Evolutionary conservation across 2,113 vertebrate genomes (phyloP).

Genomic region (Astur gentilis): DNA sequence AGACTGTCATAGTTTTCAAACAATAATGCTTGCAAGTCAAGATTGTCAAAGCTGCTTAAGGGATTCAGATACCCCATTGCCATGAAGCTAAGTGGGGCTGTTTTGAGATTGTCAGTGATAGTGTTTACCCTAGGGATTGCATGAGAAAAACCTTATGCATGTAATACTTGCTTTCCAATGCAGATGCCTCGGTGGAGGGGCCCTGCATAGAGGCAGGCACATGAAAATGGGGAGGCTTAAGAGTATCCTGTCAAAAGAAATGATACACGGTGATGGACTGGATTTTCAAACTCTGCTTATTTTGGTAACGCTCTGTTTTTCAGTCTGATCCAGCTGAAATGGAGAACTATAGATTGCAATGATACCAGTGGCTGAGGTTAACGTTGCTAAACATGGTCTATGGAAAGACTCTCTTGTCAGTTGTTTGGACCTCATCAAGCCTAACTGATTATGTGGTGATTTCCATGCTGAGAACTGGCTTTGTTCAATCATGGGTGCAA

Average conservation of each 20-base stretch:
- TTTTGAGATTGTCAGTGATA: neutral
- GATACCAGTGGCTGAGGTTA: neutral
- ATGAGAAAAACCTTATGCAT: neutral
- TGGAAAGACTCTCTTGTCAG: neutral
- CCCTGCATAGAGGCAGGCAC: neutral
- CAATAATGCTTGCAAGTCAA: neutral
- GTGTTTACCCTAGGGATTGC: neutral
- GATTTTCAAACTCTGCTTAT: neutral
- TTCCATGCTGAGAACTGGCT: neutral
- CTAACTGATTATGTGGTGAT: neutral
- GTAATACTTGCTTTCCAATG: neutral
- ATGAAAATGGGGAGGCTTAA: neutral
- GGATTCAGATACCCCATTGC: neutral
- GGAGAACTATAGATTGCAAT: neutral
- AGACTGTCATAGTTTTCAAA: slow-evolving; percentile 45
- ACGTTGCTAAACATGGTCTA: neutral
- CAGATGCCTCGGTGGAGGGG: neutral
- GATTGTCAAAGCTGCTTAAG: slow-evolving; percentile 14
- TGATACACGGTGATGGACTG: neutral
- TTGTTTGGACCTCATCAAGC: neutral
- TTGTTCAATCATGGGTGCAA: neutral
- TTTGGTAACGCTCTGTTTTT: neutral
- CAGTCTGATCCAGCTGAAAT: neutral
- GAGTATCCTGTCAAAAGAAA: neutral
- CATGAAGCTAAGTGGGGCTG: neutral